Evolutionary conservation across 2,113 vertebrate genomes (phyloP), one percentile per base, ranked within the genome.

Genomic region (Gorsachius goisagi): DNA sequence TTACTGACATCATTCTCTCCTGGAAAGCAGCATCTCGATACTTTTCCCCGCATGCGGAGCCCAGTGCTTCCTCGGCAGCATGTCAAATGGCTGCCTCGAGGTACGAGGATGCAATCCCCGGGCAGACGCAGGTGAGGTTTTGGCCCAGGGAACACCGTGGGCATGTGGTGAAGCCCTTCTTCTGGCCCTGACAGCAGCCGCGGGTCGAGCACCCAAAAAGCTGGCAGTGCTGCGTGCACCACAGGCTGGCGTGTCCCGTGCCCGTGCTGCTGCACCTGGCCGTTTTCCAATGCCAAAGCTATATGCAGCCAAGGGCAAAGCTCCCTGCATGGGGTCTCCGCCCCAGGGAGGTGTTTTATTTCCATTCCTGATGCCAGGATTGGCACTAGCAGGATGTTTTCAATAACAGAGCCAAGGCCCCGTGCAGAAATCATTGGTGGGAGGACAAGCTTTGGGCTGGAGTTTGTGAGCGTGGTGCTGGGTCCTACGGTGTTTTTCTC

Each of bases 71-170:
- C 68, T 35, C 5, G 0, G 12, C 37, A 22, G 14, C 12, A 0
- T 11, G 17, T 50, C 26, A 17, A 6, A 66, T 4, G 20, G 20
- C 50, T 10, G 41, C 20, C 44, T 32, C 22, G 5, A 32, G 41
- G 35, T 11, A 41, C 0, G 2, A 30, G 30, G 35, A 6, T 22
- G 44, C 0, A 4, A 41, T 15, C 18, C 44, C 32, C 0, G 1
- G 41, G 47, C 24, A 45, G 20, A 13, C 6, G 0, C 24, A 9
- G n/a, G 19, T 20, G 58, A 72, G 41, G 9, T 53, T 76, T 76
- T 14, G 62, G 16, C 27, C 23, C 28, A 45, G 33, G 28, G 53
- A 30, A 5, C 53, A 22, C 30, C 1, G 3, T 0, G 7, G 22
- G 18, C 10, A 27, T 9, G 12, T 27, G 33, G 18, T 75, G 28